phyloP scores from a whole-genome alignment of 2,797 vertebrate genomes.

The Craterocephalus amniculus region DNA sequence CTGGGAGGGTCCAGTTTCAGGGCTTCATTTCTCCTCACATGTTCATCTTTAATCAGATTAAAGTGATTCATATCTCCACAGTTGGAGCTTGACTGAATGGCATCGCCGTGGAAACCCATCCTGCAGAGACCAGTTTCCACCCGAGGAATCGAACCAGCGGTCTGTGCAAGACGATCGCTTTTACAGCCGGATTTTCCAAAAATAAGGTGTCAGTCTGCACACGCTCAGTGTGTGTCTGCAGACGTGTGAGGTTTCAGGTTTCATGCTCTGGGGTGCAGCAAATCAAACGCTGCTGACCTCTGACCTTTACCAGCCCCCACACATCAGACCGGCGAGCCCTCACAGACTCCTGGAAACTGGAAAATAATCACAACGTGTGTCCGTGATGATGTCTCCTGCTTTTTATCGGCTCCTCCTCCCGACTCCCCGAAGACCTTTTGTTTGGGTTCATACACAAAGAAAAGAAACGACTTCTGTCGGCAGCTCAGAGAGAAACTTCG shows the following conservation, averaged over 20 bases:
- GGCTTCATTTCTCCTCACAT: too few relatives aligned
- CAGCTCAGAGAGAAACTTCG: too few relatives aligned
- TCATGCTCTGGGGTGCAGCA: conserved; percentile 66
- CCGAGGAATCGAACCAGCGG: background rate
- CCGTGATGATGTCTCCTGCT: too few relatives aligned
- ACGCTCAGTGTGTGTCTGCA: conserved; percentile 32
- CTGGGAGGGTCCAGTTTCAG: too few relatives aligned
- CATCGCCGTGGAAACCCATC: too few relatives aligned
- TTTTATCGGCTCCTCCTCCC: too few relatives aligned
- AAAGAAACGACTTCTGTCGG: background rate
- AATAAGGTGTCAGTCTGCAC: conserved; percentile 19
- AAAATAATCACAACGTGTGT: too few relatives aligned
- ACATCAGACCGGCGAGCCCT: background rate
- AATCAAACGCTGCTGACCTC: conserved; percentile 74
- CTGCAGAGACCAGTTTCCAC: background rate
- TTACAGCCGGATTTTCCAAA: conserved; percentile 3
- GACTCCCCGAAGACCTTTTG: background rate
- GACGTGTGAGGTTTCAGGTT: conserved; percentile 50
- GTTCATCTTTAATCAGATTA: too few relatives aligned
- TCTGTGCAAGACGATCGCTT: background rate
- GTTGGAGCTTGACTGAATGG: too few relatives aligned
- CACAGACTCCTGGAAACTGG: background rate
- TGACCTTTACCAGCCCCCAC: conserved; percentile 33
- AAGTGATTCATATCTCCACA: too few relatives aligned
- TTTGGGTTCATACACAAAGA: background rate